These are phyloP conservation scores for Drosophila borborema DNA, from an alignment of 2,888 invertebrate genomes.

Conservation along the genomic window DNA sequence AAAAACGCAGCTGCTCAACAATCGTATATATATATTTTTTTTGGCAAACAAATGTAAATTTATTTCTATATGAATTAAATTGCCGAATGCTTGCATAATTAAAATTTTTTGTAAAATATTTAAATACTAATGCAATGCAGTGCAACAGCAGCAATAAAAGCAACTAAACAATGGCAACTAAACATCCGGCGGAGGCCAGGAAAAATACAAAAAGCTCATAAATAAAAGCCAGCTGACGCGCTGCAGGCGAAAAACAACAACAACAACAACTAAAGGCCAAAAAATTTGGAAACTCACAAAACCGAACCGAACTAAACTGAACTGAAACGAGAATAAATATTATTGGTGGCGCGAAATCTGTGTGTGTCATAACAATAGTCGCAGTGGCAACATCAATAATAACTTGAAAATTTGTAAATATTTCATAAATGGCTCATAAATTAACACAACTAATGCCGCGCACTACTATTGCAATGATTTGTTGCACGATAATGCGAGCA, in stretches of 20 bases:
- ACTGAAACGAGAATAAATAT: conserved; percentile 44
- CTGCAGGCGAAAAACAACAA: conserved; percentile 50
- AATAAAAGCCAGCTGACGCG: conserved; percentile 68
- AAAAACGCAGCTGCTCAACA: not conserved
- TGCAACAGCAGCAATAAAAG: conserved; percentile 10
- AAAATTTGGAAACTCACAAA: conserved; percentile 44
- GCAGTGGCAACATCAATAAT: conserved; percentile 56
- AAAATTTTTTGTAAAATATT: conserved; percentile 45
- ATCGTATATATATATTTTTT: not conserved
- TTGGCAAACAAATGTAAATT: conserved; percentile 19
- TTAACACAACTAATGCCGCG: conserved; percentile 78
- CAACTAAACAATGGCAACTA: conserved; percentile 60
- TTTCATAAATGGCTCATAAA: conserved; percentile 80
- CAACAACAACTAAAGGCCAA: conserved; percentile 1
- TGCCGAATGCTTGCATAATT: conserved; percentile 66
- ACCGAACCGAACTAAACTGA: conserved; percentile 10
- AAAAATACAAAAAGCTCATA: conserved; percentile 64
- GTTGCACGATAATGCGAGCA: conserved; percentile 72
- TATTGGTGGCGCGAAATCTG: conserved; percentile 48
- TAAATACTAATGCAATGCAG: conserved; percentile 30
- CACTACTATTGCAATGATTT: conserved; percentile 60
- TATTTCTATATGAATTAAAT: conserved; percentile 53
- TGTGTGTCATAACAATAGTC: conserved; percentile 32
- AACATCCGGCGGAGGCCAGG: conserved; percentile 77
- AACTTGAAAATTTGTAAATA: conserved; percentile 79